Conservation (phyloP, 2,113 vertebrate genomes). For the Gopherus evgoodei region DNA sequence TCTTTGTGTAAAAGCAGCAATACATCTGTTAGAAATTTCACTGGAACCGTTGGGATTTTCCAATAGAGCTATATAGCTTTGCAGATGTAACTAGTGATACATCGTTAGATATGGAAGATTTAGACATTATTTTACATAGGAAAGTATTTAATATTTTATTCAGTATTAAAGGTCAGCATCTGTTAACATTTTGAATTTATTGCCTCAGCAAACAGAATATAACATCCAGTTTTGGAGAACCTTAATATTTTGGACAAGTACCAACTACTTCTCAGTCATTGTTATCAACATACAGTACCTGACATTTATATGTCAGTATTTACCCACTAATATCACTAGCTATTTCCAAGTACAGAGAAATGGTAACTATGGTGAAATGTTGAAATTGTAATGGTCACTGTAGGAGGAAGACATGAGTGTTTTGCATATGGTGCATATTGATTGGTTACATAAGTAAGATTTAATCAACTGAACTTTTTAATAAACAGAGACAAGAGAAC, state of each 20-base stretch:
- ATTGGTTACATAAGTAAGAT: neutral
- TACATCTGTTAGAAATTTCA: constrained; percentile 54
- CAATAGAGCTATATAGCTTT: constrained; percentile 10
- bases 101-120: constrained; percentile 21
- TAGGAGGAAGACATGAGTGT: neutral
- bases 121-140: neutral
- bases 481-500: neutral
- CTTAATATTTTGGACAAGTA: neutral
- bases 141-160: constrained; percentile 1
- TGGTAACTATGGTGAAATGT: neutral
- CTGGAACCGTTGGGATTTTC: neutral
- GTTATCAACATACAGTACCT: neutral
- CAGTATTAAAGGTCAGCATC: neutral
- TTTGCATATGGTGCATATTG: neutral
- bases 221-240: neutral
- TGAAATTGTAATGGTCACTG: neutral
- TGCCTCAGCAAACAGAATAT: no score
- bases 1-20: constrained; percentile 22
- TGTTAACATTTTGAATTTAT: neutral
- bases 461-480: neutral
- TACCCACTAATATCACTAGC: neutral
- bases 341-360: constrained; percentile 17
- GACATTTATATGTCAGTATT: neutral
- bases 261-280: neutral
- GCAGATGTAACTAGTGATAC: constrained; percentile 33